phyloP scores from a whole-genome alignment of 2,797 vertebrate genomes.

The Delichon dasypus region DNA sequence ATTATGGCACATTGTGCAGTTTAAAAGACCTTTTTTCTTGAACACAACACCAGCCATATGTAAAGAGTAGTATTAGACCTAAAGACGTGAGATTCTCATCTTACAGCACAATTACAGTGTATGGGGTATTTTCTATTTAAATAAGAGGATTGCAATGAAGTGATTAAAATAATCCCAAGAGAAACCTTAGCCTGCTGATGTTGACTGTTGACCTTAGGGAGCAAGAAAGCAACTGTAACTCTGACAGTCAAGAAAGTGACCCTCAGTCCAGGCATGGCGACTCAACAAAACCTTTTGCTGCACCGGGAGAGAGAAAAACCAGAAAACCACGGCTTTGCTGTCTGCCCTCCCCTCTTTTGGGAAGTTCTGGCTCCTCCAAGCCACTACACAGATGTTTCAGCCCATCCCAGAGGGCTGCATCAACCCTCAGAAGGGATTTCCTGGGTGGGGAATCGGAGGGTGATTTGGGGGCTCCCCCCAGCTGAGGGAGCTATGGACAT shows the following conservation, averaged over 20 bases:
- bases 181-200: neutral
- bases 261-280: neutral
- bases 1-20: neutral
- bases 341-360: neutral
- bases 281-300: neutral
- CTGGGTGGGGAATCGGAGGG: rapidly evolving
- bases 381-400: neutral
- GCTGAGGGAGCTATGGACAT: no score
- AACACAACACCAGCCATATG: neutral
- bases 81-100: neutral
- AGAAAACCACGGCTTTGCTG: rapidly evolving
- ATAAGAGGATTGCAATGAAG: neutral
- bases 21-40: neutral
- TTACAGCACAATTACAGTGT: neutral
- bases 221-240: neutral
- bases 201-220: neutral
- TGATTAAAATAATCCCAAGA: neutral
- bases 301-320: neutral
- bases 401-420: neutral
- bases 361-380: neutral
- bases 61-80: neutral
- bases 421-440: rapidly evolving
- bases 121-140: neutral
- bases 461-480: neutral
- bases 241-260: neutral